Percentiles rank a stretch among this genome's conserved stretches.
Conservation (phyloP, 2,888 invertebrate genomes). For the Lasiommata megera region DNA sequence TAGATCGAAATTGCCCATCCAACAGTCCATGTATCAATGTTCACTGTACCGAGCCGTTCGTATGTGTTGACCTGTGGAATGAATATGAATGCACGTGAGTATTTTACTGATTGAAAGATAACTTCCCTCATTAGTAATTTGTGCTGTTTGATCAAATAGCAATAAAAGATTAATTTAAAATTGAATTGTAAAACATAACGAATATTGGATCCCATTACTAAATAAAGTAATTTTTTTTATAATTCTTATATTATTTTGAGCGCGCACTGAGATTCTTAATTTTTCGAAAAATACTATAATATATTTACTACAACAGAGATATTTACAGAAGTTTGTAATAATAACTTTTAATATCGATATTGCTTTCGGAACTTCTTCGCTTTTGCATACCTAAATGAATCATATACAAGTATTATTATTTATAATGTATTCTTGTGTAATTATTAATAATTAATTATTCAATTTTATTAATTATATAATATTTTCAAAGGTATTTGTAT, state of each 20-base stretch:
- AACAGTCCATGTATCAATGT: slow-evolving; percentile 97
- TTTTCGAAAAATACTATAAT: neutral
- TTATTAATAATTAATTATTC: slow-evolving; percentile 24
- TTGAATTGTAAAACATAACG: neutral
- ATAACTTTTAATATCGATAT: slow-evolving; percentile 17
- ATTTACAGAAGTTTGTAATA: slow-evolving; percentile 9
- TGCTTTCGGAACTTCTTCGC: slow-evolving; percentile 22
- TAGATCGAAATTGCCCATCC: slow-evolving; percentile 95
- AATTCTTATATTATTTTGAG: slow-evolving; percentile 18
- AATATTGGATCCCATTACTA: too few species aligned
- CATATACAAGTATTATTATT: slow-evolving; percentile 24
- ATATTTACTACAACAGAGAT: neutral
- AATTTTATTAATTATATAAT: slow-evolving; percentile 23
- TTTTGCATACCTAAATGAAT: slow-evolving; percentile 21
- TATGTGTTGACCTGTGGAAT: slow-evolving; percentile 98
- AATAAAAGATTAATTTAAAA: neutral
- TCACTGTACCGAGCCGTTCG: slow-evolving; percentile 95
- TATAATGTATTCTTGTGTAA: slow-evolving; percentile 26
- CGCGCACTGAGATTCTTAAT: slow-evolving; percentile 43
- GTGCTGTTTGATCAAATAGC: neutral
- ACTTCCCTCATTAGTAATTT: neutral
- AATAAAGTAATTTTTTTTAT: slow-evolving; percentile 1
- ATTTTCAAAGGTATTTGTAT: slow-evolving; percentile 34
- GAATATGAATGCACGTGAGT: slow-evolving; percentile 99
- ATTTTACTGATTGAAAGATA: slow-evolving; percentile 24